Evolutionary conservation across 2,113 vertebrate species (phyloP).

Genomic region (Raja brachyura): DNA sequence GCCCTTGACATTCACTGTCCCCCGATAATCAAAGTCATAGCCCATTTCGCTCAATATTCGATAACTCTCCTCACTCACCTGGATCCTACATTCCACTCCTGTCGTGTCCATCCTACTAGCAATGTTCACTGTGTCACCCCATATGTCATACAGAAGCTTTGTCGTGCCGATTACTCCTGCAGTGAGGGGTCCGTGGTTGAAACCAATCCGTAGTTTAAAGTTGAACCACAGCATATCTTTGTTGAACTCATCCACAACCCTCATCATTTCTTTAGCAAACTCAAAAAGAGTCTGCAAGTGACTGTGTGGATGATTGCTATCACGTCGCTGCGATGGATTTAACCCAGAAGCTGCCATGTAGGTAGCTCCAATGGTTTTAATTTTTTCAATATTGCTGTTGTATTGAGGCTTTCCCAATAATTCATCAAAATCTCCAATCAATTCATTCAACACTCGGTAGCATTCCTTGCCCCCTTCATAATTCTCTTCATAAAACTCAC

Average conservation of each 20-base stretch:
- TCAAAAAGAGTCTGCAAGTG: constrained; percentile 87
- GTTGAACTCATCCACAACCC: constrained; percentile 95
- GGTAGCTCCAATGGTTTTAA: constrained; percentile 97
- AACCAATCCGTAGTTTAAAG: constrained; percentile 91
- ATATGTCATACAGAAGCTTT: constrained; percentile 93
- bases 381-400: constrained; percentile 81
- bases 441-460: constrained; percentile 90
- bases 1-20: constrained; percentile 96
- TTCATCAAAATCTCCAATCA: constrained; percentile 94
- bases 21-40: constrained; percentile 91
- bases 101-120: constrained; percentile 98
- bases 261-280: constrained; percentile 98
- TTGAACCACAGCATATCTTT: constrained; percentile 98
- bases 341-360: constrained; percentile 96
- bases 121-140: constrained; percentile 98
- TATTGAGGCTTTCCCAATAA: constrained; percentile 77
- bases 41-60: constrained; percentile 81
- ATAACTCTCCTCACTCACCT: constrained; percentile 96
- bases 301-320: constrained; percentile 66
- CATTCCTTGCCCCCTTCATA: constrained; percentile 96
- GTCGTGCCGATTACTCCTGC: constrained; percentile 96
- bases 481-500: constrained; percentile 97
- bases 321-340: constrained; percentile 73
- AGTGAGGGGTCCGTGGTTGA: constrained; percentile 90
- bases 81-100: constrained; percentile 89